A percentile compares a stretch with the other conserved stretches of the same genome.
These are phyloP conservation scores for Caenorhabditis elegans DNA, from an alignment of 1,140 invertebrate genomes.

Conservation along the genomic window WBcel235 BX284606.5:2675501-2676000, in stretches of 20 bases:
- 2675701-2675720: not conserved
- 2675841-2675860: not conserved
- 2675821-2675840: not conserved
- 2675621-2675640: not conserved
- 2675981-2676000: constrained; percentile 17
- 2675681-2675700: too few species aligned
- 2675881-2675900: not conserved
- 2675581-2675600: too few species aligned
- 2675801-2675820: not conserved
- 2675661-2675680: too few species aligned
- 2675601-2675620: not conserved
- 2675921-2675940: not conserved
- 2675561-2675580: constrained; percentile 4
- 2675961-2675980: not conserved
- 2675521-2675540: not conserved
- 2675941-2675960: too few species aligned
- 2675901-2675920: not conserved
- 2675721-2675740: not conserved
- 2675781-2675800: constrained; percentile 26
- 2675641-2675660: too few species aligned
- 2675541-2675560: not conserved
- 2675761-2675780: constrained; percentile 5
- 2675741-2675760: not conserved
- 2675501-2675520: not conserved
- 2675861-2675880: not conserved